A percentile compares a stretch with the other conserved stretches of the same genome.
These are phyloP conservation scores for Pseudotriccus pelzelni DNA, from an alignment of 2,797 vertebrate species.

Conservation along the genomic window DNA sequence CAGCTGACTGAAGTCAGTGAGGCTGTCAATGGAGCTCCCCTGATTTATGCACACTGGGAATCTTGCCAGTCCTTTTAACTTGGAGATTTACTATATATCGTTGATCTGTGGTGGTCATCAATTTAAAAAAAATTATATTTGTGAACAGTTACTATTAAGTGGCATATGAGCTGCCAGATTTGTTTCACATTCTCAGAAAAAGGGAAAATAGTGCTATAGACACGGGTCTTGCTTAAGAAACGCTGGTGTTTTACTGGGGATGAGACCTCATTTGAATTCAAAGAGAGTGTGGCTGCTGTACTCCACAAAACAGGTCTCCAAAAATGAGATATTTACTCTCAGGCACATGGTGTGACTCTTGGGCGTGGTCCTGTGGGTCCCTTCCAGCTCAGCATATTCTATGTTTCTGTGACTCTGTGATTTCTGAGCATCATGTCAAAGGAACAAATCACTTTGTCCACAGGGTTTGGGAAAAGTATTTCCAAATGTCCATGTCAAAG, in stretches of 20 bases:
- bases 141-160: slow-evolving; percentile 37
- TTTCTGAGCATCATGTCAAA: neutral
- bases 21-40: slow-evolving; percentile 6
- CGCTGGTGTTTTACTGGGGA: neutral
- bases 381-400: neutral
- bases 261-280: neutral
- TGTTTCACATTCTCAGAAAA: slow-evolving; percentile 12
- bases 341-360: neutral
- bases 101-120: slow-evolving; percentile 44
- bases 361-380: neutral
- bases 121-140: slow-evolving; percentile 28
- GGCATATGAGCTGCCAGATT: slow-evolving; percentile 17
- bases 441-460: neutral
- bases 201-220: neutral
- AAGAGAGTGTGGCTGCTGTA: neutral
- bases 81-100: slow-evolving; percentile 39
- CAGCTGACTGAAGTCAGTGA: slow-evolving; percentile 4
- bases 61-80: slow-evolving; percentile 55
- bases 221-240: neutral
- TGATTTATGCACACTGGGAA: slow-evolving; percentile 55
- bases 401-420: neutral
- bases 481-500: neutral
- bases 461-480: neutral
- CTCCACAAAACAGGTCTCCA: neutral
- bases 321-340: neutral